Base-by-base conservation (phyloP, 1,140 invertebrate species). In the Leptinotarsa texana region DNA sequence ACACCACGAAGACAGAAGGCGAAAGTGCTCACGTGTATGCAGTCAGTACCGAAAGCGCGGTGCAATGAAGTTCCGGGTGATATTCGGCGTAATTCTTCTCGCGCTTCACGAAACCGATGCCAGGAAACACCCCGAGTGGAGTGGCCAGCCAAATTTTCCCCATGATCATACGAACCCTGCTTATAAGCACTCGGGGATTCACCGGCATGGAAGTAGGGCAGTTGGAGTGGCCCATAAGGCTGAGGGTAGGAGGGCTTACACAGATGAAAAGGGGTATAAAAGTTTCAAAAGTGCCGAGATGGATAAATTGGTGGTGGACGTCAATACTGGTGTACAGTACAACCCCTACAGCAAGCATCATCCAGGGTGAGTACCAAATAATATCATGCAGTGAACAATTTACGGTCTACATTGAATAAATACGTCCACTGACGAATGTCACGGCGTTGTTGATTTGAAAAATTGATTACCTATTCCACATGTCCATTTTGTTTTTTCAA, bases 261-360 rank as follows among this genome's bases (percentile, higher is more conserved):
- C 18, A 18, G 68, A 42, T 18, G 33, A 48, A 24, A 48, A 24
- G 17, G 49, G 69, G 69, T 13, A 17, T 57, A 57, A 15, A 3
- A 57, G 17, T 71, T 47, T 33, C 22, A 62, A 48, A 61, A 6
- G 57, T 73, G 27, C 57, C 4, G 42, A 73, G n/a, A 47, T 27
- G 24, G 66, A 71, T 24, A 62, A 68, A n/a, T 18, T 74, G n/a
- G 73, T 77, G 13, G 72, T 75, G 4, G 77, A 78, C 51, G 67
- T 48, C 3, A 74, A 63, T 17, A 77, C 74, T 15, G 79, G 77
- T 15, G 77, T 79, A 17, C 49, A 69, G 13, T 77, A 80, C 70
- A 80, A 80, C 72, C 77, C 77, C 21, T 80, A 80, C 72, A 77
- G 75, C 63, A 80, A 80, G 73, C 75, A 77, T 74, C 79, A 80